Percentiles rank a stretch among this genome's conserved stretches.
These are phyloP conservation scores for Pantherophis alleghaniensis DNA, from an alignment of 2,797 vertebrate genomes.

Conservation along the genomic window DNA sequence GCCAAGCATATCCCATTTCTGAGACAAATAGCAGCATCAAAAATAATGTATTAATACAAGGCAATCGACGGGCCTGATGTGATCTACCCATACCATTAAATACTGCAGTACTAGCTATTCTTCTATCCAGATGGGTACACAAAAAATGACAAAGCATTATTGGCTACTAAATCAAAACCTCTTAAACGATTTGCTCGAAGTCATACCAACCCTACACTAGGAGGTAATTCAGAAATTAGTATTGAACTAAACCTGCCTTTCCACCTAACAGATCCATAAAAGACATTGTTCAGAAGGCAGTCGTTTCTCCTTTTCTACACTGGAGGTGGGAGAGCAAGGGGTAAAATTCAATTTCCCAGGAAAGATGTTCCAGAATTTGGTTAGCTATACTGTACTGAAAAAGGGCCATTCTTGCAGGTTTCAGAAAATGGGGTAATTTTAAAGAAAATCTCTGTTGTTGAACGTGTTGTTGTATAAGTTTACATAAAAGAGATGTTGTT, in stretches of 20 bases:
- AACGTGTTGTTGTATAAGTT: not conserved
- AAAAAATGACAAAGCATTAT: not conserved
- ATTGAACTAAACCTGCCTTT: not conserved
- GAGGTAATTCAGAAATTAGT: not conserved
- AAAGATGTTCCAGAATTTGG: not conserved
- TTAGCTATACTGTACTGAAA: not conserved
- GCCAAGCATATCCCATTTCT: not conserved
- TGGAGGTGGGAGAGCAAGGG: not conserved
- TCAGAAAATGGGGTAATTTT: not conserved
- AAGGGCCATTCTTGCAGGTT: not conserved
- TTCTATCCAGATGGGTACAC: not conserved
- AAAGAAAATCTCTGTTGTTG: not conserved
- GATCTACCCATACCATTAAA: not conserved
- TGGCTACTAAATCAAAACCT: not conserved
- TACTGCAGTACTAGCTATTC: not conserved
- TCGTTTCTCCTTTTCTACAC: not conserved
- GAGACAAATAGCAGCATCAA: not conserved
- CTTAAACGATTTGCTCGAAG: not conserved
- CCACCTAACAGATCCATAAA: not conserved
- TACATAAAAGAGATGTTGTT: not conserved
- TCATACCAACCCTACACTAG: not conserved
- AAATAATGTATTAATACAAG: not conserved
- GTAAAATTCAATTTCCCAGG: not conserved
- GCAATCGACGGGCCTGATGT: not conserved
- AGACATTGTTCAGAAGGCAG: not conserved